A percentile compares a stretch with the other conserved stretches of the same genome.
Evolutionary conservation across 2,113 vertebrate species (phyloP).

Genomic region (Scalopus aquaticus): DNA sequence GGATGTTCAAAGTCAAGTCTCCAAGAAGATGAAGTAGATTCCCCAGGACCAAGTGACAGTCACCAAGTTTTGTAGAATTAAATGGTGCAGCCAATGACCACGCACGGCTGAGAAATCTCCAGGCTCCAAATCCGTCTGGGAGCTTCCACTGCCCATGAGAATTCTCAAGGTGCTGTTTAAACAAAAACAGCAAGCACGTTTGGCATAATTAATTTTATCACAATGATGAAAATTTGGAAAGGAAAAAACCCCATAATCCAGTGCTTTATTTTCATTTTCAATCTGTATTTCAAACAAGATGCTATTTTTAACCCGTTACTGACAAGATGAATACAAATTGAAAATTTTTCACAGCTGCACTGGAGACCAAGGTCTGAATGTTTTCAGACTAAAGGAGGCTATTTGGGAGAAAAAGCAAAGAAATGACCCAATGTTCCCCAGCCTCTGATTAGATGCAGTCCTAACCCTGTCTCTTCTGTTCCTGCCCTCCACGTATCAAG

Average conservation of each 20-base stretch:
- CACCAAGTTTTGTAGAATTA: background rate
- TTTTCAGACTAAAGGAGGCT: background rate
- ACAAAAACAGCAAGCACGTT: background rate
- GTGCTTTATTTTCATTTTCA: background rate
- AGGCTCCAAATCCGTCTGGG: background rate
- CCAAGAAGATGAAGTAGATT: background rate
- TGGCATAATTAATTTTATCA: constrained; percentile 4
- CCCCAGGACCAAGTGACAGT: background rate
- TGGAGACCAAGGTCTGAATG: background rate
- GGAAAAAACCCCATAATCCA: background rate
- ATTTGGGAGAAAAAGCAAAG: background rate
- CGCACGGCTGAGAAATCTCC: background rate
- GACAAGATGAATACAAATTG: background rate
- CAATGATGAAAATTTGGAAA: background rate
- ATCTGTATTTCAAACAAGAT: background rate
- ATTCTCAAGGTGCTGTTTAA: background rate
- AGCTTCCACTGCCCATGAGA: background rate
- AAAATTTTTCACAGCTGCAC: background rate
- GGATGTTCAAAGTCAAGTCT: background rate
- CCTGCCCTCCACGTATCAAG: background rate
- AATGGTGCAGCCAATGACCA: no score
- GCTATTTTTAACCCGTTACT: constrained; percentile 7
- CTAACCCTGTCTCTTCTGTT: background rate
- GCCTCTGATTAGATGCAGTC: background rate
- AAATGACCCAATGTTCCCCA: background rate